Base-by-base conservation (phyloP, 2,888 invertebrate genomes). In the Subacronicta megacephala region DNA sequence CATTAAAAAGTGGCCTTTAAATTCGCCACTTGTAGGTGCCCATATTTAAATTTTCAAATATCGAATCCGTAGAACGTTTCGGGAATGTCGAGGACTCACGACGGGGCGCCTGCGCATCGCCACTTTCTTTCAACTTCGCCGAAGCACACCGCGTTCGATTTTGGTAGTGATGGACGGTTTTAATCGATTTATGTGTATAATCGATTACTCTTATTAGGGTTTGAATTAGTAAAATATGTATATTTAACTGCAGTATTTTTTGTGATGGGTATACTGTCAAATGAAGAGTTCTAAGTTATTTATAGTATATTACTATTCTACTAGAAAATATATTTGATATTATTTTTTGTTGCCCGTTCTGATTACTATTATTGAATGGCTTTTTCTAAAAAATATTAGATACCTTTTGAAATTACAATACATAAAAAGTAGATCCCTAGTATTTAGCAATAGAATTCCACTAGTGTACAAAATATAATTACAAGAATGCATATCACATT, bases 101-200 rank as follows among this genome's bases (percentile, higher is more conserved):
- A 63, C 90, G 88, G 90, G 90, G 88, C 78, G 90, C 78, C 83
- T 73, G 78, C 75, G 77, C 78, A 77, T 79, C 83, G 85, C 80
- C 85, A 86, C 87, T 87, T 87, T 87, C 90, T 90, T 92, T 92
- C 69, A 89, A 88, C 84, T 85, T 82, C 72, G 85, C 90, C 91
- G 90, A 88, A 83, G 63, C 44, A 67, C 66, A 72, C 60, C 66
- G 67, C 68, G 73, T 66, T 61, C 60, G 58, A 59, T 62, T 64
- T 60, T 56, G 47, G 56, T 72, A 76, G 77, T 80, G 78, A 80
- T 82, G 80, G 71, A 81, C 80, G 69, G 62, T 65, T 69, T 65
- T 72, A 62, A 57, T 71, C 65, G 69, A 78, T 78, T 80, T 79
- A 72, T 78, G 72, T 59, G 51, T 42, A 41, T 73, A 72, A 75